Evolutionary conservation across 2,797 vertebrate species (phyloP), one percentile per base, ranked within the genome.

Genomic region (Platyrinchus mystaceus): DNA sequence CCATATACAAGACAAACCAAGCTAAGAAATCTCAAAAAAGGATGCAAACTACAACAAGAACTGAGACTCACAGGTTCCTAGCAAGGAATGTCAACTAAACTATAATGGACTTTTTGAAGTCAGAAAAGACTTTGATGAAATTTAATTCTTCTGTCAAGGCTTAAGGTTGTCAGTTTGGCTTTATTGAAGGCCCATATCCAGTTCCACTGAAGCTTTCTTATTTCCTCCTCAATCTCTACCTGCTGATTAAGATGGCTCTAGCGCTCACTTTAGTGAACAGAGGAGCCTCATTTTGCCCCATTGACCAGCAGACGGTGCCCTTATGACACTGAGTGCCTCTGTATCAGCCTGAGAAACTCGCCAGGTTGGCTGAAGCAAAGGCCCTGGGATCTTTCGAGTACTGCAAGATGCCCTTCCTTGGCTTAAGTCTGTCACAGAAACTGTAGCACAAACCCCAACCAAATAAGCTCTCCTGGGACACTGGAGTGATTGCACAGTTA

Each of bases 241-340:
- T 13, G 41, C 12, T 59, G 44, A 70, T 63, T 14, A n/a, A 47
- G 12, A 66, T 24, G 23, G 23, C 55, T 56, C 8, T 37, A 60
- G 37, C 21, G 32, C 9, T 19, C 32, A 0, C 1, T 18, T 41
- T 5, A 26, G 17, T 7, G 21, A 66, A 30, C 11, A 55, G 28
- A 44, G 8, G 15, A 14, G 32, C 46, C 30, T 36, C 36, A 3
- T 52, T 80, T 68, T 75, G 12, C 66, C 77, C 43, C 36, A 22
- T 34, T 36, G 85, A 43, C 84, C 85, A 94, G 85, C 16, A 94
- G 91, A 93, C 74, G 60, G 91, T 77, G 83, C 70, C 32, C n/a
- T 84, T 87, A 66, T 58, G 87, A 89, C 71, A 75, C 41, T 9
- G 24, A 24, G 43, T 79, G 13, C 30, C 37, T 41, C 24, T 50